phyloP scores from a whole-genome alignment of 2,888 invertebrate genomes.

The Ptilodon capucinus region DNA sequence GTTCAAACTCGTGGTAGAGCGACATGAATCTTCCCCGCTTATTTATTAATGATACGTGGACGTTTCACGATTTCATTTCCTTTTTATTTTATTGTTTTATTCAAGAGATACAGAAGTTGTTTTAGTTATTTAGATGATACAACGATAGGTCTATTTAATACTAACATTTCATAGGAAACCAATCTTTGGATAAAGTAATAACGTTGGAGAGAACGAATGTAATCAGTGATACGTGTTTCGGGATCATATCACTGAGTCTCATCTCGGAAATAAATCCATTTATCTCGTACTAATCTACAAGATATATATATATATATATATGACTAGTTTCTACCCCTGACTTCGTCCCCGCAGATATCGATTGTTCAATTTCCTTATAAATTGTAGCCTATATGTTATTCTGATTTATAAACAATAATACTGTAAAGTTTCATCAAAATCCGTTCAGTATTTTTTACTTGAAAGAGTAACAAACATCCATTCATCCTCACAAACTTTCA shows the following conservation, averaged over 20 bases:
- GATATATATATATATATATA: no score
- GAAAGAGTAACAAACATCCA: neutral
- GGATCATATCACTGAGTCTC: neutral
- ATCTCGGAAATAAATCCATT: neutral
- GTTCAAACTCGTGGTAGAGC: no score
- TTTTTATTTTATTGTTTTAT: slow-evolving; percentile 36
- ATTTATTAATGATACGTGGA: slow-evolving; percentile 33
- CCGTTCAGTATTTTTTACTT: neutral
- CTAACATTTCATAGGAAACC: no score
- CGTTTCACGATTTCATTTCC: slow-evolving; percentile 23
- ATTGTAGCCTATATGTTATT: no score
- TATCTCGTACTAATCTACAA: no score
- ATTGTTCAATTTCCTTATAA: no score
- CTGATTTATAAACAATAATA: no score
- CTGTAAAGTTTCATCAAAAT: no score
- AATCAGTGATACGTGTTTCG: neutral
- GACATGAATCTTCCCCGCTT: slow-evolving; percentile 28
- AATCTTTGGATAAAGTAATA: neutral
- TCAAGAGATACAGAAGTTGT: slow-evolving; percentile 20
- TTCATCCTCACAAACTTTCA: no score
- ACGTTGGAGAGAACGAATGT: neutral
- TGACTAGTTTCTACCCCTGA: no score
- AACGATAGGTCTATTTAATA: slow-evolving; percentile 15
- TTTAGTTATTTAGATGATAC: slow-evolving; percentile 15
- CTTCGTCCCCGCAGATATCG: no score